Conservation (phyloP, 2,797 vertebrate species). For the Champsocephalus gunnari region DNA sequence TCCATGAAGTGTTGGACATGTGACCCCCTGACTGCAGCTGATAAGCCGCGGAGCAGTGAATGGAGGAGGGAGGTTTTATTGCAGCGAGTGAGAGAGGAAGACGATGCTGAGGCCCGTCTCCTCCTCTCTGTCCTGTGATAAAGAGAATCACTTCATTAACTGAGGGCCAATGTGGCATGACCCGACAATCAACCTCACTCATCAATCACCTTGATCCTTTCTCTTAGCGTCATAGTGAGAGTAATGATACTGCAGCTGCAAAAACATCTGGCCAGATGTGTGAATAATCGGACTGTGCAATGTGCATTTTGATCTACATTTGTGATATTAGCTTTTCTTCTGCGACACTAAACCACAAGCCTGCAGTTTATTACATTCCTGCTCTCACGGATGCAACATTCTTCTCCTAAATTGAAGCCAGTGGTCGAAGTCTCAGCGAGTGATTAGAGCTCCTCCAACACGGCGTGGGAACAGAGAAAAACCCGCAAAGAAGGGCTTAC, state of each 20-base stretch:
- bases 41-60: conserved; percentile 62
- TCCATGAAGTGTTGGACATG: conserved; percentile 53
- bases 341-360: conserved; percentile 5
- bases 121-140: conserved; percentile 54
- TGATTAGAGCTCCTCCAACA: conserved; percentile 74
- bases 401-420: conserved; percentile 51
- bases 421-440: conserved; percentile 54
- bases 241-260: conserved; percentile 2
- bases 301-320: conserved; percentile 15
- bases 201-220: background rate
- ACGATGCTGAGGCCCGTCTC: conserved; percentile 49
- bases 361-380: conserved; percentile 36
- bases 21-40: conserved; percentile 61
- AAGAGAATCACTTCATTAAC: conserved; percentile 73
- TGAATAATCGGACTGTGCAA: background rate
- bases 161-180: conserved; percentile 50
- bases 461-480: conserved; percentile 70
- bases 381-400: conserved; percentile 33
- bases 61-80: conserved; percentile 47
- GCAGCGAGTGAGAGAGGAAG: conserved; percentile 40
- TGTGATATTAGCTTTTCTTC: conserved; percentile 12
- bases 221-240: background rate
- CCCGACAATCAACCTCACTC: conserved; percentile 54
- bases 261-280: conserved; percentile 5
- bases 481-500: conserved; percentile 76